These are phyloP conservation scores for Cenopis cana DNA, from an alignment of 2,888 invertebrate species.

Conservation along the genomic window DNA sequence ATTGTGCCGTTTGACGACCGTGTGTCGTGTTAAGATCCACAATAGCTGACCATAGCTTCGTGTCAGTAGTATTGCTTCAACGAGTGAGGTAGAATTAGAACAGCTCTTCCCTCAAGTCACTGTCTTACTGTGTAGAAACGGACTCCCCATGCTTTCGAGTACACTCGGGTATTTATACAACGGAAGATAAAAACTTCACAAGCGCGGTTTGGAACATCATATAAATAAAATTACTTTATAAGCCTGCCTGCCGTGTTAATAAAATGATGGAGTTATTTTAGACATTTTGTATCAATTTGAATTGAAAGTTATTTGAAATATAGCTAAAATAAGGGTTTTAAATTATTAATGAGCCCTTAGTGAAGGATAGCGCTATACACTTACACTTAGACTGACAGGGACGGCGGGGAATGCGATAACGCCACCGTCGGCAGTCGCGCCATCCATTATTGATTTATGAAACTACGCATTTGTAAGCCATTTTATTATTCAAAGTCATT, in stretches of 20 bases:
- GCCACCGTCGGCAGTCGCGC: conserved; percentile 22
- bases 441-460: conserved; percentile 32
- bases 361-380: conserved; percentile 24
- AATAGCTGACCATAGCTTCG: conserved; percentile 13
- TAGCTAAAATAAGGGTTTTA: not conserved
- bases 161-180: conserved; percentile 18
- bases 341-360: conserved; percentile 17
- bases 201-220: conserved; percentile 38
- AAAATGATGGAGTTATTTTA: not conserved
- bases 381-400: conserved; percentile 12
- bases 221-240: not conserved
- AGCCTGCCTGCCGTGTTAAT: not conserved
- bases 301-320: not conserved
- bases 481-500: not conserved
- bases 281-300: not conserved
- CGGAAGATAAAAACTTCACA: conserved; percentile 26
- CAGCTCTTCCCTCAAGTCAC: conserved; percentile 43
- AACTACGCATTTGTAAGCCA: conserved; percentile 15
- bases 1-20: conserved; percentile 29
- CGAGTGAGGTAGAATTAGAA: conserved; percentile 38
- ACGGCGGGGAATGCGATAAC: conserved; percentile 14
- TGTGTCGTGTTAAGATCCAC: conserved; percentile 21
- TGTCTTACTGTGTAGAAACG: conserved; percentile 46
- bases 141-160: conserved; percentile 17
- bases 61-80: conserved; percentile 37